phyloP scores from a whole-genome alignment of 2,888 invertebrate genomes.

The Timandra comae region DNA sequence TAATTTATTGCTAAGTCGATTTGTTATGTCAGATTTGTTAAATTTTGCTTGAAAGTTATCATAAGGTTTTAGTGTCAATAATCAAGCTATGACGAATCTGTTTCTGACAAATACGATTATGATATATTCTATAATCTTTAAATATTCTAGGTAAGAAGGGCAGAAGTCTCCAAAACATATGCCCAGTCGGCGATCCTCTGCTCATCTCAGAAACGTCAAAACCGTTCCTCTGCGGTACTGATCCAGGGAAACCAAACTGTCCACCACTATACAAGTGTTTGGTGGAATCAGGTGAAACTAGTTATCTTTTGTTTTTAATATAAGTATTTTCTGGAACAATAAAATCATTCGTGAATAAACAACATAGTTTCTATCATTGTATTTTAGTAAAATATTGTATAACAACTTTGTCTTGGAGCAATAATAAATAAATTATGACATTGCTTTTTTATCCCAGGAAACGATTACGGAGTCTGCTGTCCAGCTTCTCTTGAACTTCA shows the following conservation, averaged over 20 bases:
- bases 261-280: slow-evolving; percentile 88
- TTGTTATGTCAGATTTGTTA: too few species aligned
- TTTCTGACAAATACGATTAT: too few species aligned
- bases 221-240: slow-evolving; percentile 89
- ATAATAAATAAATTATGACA: too few species aligned
- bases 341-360: too few species aligned
- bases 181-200: slow-evolving; percentile 85
- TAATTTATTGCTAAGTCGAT: too few species aligned
- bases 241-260: slow-evolving; percentile 88
- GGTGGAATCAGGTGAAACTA: slow-evolving; percentile 82
- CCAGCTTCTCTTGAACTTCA: slow-evolving; percentile 85
- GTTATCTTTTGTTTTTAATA: slow-evolving; percentile 1
- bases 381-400: too few species aligned
- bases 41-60: too few species aligned
- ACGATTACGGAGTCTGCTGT: slow-evolving; percentile 93
- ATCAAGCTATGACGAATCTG: too few species aligned
- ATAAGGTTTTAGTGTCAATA: too few species aligned
- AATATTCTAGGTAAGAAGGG: slow-evolving; percentile 83
- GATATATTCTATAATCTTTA: too few species aligned
- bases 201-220: slow-evolving; percentile 83
- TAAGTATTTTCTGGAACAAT: slow-evolving; percentile 3
- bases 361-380: too few species aligned
- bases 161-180: slow-evolving; percentile 85
- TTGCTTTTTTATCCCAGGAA: slow-evolving; percentile 63
- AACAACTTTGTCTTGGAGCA: too few species aligned